Base-by-base conservation (phyloP, 2,888 invertebrate species). In the Myopa tessellatipennis region DNA sequence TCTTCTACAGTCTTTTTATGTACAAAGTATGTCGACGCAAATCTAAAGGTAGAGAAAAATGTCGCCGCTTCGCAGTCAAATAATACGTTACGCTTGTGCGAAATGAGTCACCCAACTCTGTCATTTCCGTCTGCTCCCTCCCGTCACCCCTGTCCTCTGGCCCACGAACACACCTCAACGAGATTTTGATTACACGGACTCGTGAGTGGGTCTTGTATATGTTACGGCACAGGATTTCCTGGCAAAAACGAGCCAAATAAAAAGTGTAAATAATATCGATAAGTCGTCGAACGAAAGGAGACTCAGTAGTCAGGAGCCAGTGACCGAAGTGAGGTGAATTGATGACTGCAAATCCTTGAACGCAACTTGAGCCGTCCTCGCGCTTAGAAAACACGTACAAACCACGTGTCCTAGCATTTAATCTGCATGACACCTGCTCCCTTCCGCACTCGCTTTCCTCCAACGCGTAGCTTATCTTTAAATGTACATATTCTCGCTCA, bases 251-350 rank as follows among this genome's bases (percentile, higher is more conserved):
- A 38, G 26, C 61, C 70, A 34, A 70, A 70, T 55, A 70, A 70
- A 70, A 55, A 70, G 40, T 73, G 73, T 14, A 73, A 73, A 63
- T 72, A 73, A 73, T 45, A 73, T 73, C 50, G 73, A 73, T 61
- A 61, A 73, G 63, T 40, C 61, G 38, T 8, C 58, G 61, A 61
- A 45, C 36, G 61, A 26, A 18, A 60, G 55, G n/a, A n/a, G 55
- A n/a, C 1, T 50, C 50, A 14, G 55, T 55, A 4, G 10, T n/a
- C 16, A 55, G 16, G 45, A 45, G 45, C 45, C 45, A 10, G 45
- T 45, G 45, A 45, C 45, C 10, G 45, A 45, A 3, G 45, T 10
- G 10, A 26, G 26, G 26, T 26, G 26, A 26, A 26, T 26, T 26
- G 26, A n/a, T 26, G 26, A 26, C 26, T 26, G 26, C 26, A 26